Conservation (phyloP, 2,797 vertebrate genomes). For the Acanthurus lineatus region DNA sequence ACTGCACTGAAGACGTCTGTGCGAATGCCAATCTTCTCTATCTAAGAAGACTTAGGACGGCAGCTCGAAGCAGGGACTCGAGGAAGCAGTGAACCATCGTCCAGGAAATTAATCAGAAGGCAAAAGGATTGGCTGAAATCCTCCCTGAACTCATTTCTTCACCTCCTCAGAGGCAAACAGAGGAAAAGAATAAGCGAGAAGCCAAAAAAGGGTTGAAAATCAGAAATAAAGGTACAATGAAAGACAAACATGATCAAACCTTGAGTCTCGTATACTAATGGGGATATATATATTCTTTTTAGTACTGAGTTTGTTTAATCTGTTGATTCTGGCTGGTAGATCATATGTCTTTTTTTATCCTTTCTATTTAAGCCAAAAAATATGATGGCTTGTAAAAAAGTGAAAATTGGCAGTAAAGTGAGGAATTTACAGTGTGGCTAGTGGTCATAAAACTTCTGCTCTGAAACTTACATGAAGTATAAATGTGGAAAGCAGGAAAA, state of each 20-base stretch:
- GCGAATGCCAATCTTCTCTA: slow-evolving; percentile 33
- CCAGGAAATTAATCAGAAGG: slow-evolving; percentile 59
- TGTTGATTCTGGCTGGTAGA: neutral
- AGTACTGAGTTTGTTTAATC: neutral
- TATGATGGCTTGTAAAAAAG: slow-evolving; percentile 37
- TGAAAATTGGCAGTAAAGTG: slow-evolving; percentile 38
- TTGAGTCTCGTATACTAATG: neutral
- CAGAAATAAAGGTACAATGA: slow-evolving; percentile 5
- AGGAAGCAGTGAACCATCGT: slow-evolving; percentile 25
- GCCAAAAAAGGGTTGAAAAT: slow-evolving; percentile 39
- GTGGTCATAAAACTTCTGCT: slow-evolving; percentile 15
- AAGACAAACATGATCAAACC: neutral
- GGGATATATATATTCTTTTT: neutral
- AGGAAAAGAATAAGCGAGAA: slow-evolving; percentile 18
- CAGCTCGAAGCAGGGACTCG: slow-evolving; percentile 23
- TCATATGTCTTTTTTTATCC: neutral
- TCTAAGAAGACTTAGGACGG: slow-evolving; percentile 31
- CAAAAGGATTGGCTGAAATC: slow-evolving; percentile 62
- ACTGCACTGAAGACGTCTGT: slow-evolving; percentile 33
- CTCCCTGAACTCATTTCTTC: slow-evolving; percentile 63
- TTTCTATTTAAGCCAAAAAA: slow-evolving; percentile 21
- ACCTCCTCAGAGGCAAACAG: slow-evolving; percentile 42
- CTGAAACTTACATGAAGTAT: neutral
- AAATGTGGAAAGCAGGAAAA: neutral
- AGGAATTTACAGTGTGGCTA: slow-evolving; percentile 31